Percentiles rank a stretch among this genome's conserved stretches.
Evolutionary conservation across 1,140 invertebrate genomes (phyloP).

Genomic region (Diprion similis): DNA sequence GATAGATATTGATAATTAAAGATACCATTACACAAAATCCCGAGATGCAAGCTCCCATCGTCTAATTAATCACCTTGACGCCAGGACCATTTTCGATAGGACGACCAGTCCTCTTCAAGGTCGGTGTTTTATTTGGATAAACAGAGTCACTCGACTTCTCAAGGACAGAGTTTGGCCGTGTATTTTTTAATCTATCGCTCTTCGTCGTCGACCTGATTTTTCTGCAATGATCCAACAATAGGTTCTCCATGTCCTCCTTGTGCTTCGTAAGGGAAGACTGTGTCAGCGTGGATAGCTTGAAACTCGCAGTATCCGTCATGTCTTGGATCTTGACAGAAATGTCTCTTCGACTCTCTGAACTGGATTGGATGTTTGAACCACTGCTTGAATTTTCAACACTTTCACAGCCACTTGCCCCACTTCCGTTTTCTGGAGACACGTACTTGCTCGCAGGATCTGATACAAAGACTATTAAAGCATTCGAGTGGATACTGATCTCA

Average conservation of each 20-base stretch:
- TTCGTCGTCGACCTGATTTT: conserved; percentile 66
- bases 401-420: conserved; percentile 63
- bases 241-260: conserved; percentile 81
- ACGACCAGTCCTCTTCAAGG: conserved; percentile 46
- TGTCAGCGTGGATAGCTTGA: conserved; percentile 67
- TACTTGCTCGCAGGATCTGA: conserved; percentile 54
- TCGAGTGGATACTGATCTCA: no score
- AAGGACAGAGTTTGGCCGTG: conserved; percentile 36
- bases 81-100: conserved; percentile 40
- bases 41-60: neutral
- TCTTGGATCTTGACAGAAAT: conserved; percentile 35
- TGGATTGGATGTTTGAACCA: conserved; percentile 58
- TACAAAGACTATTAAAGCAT: conserved; percentile 17
- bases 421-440: conserved; percentile 59
- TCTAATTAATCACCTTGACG: conserved; percentile 36
- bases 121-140: conserved; percentile 17
- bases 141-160: conserved; percentile 36
- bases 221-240: conserved; percentile 74
- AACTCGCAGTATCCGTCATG: conserved; percentile 42
- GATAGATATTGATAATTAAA: neutral
- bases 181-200: conserved; percentile 55
- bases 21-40: neutral
- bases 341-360: conserved; percentile 44
- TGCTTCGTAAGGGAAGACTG: conserved; percentile 72
- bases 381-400: conserved; percentile 66